A percentile compares a stretch with the other conserved stretches of the same genome.
Conservation (phyloP, 2,888 invertebrate species). For the Colostygia pectinataria region DNA sequence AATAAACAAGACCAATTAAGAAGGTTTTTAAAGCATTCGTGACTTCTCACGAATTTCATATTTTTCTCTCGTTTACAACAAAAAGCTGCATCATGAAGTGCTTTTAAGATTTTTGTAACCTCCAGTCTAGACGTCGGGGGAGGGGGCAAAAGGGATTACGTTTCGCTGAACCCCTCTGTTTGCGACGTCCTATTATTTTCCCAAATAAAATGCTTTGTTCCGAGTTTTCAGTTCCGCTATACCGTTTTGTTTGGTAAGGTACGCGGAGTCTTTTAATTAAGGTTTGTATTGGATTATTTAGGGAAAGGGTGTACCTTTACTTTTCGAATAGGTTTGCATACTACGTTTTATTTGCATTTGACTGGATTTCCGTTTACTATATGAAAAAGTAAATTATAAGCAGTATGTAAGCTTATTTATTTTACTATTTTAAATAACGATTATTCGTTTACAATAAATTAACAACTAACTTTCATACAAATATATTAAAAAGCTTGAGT, state of each 20-base stretch:
- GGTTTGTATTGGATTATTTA: neutral
- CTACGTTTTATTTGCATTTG: no score
- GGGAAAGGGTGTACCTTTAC: no score
- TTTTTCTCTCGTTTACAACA: slow-evolving; percentile 38
- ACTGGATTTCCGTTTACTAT: no score
- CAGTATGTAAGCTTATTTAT: no score
- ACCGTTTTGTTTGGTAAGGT: slow-evolving; percentile 12
- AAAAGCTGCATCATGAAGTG: slow-evolving; percentile 33
- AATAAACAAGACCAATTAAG: no score
- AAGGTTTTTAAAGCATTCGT: no score
- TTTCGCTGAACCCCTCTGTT: slow-evolving; percentile 48
- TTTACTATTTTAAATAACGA: no score
- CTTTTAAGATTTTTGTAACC: slow-evolving; percentile 49
- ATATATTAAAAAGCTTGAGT: no score
- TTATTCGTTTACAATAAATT: no score
- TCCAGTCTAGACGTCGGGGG: slow-evolving; percentile 56
- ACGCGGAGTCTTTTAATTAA: slow-evolving; percentile 1
- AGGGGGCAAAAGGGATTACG: slow-evolving; percentile 33
- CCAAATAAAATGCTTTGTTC: slow-evolving; percentile 47
- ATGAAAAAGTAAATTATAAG: no score
- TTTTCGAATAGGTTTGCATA: no score
- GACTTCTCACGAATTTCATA: slow-evolving; percentile 36
- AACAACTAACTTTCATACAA: no score
- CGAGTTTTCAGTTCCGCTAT: slow-evolving; percentile 11
- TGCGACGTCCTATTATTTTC: slow-evolving; percentile 46